Percentiles rank a stretch among this genome's conserved stretches.
phyloP scores from a whole-genome alignment of 2,888 invertebrate genomes.

The Hedya salicella region DNA sequence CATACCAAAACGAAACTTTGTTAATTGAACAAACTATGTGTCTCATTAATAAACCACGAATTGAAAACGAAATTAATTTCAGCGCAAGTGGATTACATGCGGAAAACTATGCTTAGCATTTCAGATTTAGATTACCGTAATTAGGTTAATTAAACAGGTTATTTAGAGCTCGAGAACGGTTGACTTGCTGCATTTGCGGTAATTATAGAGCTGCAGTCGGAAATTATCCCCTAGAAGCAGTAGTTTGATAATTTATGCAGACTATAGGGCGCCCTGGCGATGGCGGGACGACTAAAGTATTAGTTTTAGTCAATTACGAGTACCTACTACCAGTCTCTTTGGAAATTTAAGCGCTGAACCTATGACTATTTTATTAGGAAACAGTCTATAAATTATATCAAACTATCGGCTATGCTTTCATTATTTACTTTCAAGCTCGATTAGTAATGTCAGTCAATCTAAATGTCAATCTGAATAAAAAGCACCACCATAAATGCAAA shows the following conservation, averaged over 20 bases:
- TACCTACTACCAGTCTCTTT: slow-evolving; percentile 22
- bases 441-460: neutral
- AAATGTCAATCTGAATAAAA: neutral
- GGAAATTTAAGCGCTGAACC: slow-evolving; percentile 13
- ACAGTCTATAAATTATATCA: slow-evolving; percentile 6
- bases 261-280: slow-evolving; percentile 63
- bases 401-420: neutral
- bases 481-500: too few species aligned
- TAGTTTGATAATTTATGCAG: slow-evolving; percentile 67
- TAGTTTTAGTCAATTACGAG: slow-evolving; percentile 45
- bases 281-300: slow-evolving; percentile 56
- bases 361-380: slow-evolving; percentile 25
- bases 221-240: slow-evolving; percentile 61
- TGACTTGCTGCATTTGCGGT: slow-evolving; percentile 50
- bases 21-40: slow-evolving; percentile 35
- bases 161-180: slow-evolving; percentile 16
- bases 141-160: slow-evolving; percentile 15
- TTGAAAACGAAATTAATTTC: slow-evolving; percentile 31
- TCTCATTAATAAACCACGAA: slow-evolving; percentile 37
- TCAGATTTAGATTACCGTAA: slow-evolving; percentile 7
- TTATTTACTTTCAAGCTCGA: too few species aligned
- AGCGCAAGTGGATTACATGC: neutral
- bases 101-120: neutral
- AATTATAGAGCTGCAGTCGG: slow-evolving; percentile 66
- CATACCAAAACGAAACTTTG: slow-evolving; percentile 21